Percentiles rank a stretch among this genome's conserved stretches.
Conservation (phyloP, 1,140 invertebrate species). For the Zaprionus davidi region DNA sequence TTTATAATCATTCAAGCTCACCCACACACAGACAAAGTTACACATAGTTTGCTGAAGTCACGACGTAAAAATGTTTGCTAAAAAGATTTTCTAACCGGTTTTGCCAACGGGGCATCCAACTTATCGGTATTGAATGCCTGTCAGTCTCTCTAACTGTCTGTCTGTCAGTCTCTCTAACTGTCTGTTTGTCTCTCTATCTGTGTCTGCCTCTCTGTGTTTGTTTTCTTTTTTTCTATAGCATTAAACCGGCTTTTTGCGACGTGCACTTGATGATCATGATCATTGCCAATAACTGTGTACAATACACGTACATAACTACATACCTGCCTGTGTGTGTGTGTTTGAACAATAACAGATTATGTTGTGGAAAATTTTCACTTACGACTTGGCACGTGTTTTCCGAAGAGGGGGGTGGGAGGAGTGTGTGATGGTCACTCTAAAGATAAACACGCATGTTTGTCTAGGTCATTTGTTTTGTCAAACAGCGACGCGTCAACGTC, state of each 20-base stretch:
- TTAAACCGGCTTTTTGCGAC: constrained; percentile 59
- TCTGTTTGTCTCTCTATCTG: neutral
- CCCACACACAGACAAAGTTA: constrained; percentile 12
- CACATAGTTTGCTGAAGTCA: constrained; percentile 68
- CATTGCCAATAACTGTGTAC: constrained; percentile 53
- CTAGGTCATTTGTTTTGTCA: constrained; percentile 67
- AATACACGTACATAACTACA: neutral
- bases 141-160: neutral
- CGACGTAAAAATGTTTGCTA: constrained; percentile 51
- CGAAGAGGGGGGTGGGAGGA: neutral
- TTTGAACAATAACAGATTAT: constrained; percentile 19
- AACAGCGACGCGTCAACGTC: constrained; percentile 18
- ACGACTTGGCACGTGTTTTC: constrained; percentile 55
- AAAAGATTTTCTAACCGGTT: constrained; percentile 79
- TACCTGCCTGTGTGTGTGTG: constrained; percentile 1
- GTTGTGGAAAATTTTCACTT: constrained; percentile 69
- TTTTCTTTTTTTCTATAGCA: constrained; percentile 24
- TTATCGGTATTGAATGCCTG: constrained; percentile 20
- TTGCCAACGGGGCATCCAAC: constrained; percentile 36
- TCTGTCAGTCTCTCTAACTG: neutral
- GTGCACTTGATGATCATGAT: constrained; percentile 48
- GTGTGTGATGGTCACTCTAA: constrained; percentile 63
- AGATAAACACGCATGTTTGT: constrained; percentile 59
- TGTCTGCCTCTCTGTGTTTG: constrained; percentile 5
- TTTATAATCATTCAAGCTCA: constrained; percentile 17